Evolutionary conservation across 1,140 invertebrate genomes (phyloP), one percentile per base, ranked within the genome.

Genomic region (Bombus affinis): DNA sequence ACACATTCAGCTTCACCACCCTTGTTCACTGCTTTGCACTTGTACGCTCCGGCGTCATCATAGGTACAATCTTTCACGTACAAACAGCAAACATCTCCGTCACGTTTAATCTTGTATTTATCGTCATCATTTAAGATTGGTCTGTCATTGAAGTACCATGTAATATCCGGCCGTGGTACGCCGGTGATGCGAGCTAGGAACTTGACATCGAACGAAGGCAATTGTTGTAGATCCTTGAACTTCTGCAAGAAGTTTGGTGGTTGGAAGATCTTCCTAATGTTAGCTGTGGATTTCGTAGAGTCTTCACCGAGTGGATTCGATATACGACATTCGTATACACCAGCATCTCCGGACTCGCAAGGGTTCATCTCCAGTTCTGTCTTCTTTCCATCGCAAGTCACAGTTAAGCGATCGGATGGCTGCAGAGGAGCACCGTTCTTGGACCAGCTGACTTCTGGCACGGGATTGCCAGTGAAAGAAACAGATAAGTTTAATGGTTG

Each of bases 221-320:
- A 91, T 96, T 99, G 98, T 92, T 99, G 98, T 37, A 98, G 94
- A 93, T 99, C 98, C 0, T 96, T 96, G 91, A 99, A 98, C 85
- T 96, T 97, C 92, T 98, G 98, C 0, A 97, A 96, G 94, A 99
- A 99, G 15, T 94, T 95, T 1, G 98, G 98, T 44, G 97, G 95
- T 92, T 98, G 96, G 94, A 96, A 98, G 22, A 98, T 96, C 93
- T 98, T 98, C 76, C 97, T 95, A 2, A 98, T 97, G 80, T 96
- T 96, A 1, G 97, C 97, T 83, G 97, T 97, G 47, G 96, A 97
- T 68, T 96, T 95, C 0, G 96, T 96, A 2, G 94, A 94, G 86
- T 97, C 97, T 89, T 97, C 96, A 3, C 98, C 98, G 1, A 97
- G 94, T 3, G 96, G 96, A 95, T 97, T 99, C 28, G 96, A 96